Evolutionary conservation across 2,888 invertebrate species (phyloP), one percentile per base, ranked within the genome.

Genomic region (Fissipunctia ypsillon): DNA sequence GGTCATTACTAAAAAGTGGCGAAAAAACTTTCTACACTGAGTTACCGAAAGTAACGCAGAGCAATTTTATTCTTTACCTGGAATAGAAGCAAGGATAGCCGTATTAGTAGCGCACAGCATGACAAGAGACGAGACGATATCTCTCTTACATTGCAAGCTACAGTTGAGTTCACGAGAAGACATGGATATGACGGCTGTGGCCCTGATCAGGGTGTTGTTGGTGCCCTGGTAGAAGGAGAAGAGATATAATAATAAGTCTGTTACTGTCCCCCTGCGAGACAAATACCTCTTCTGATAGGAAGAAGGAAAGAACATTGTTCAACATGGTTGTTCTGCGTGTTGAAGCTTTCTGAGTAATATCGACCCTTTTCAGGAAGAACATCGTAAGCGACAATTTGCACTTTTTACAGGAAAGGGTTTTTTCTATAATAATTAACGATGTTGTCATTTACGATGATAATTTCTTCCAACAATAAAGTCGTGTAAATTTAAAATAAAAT

Each of bases 71-170:
- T 38, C n/a, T 38, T 7, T 38, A 92, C 93, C 91, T 69, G 52
- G 67, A 25, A 90, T 80, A 31, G 82, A 69, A 19, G 88, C 77
- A 2, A 93, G 76, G 0, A 76, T 63, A 0, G 90, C 88, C 5
- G 88, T 87, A 38, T 89, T 90, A 0, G 69, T 65, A 4, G 90
- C 89, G 7, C 84, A 83, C 0, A 94, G 85, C 31, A 89, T 52
- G 0, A 90, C 89, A 5, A 93, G 35, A 0, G 90, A 87, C 1
- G 88, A 78, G 7, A 85, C 84, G 43, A 92, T 52, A 57, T 93
- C 89, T 22, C 93, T 82, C 10, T 86, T 76, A 63, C 93, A 94
- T 19, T 90, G 84, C 9, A 88, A 80, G 31, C 88, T 87, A 74
- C 93, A 93, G 19, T 81, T 72, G 14, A 89, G 56, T 4, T 65